Evolutionary conservation across 2,888 invertebrate species (phyloP).

Genomic region (Agrotis puta): DNA sequence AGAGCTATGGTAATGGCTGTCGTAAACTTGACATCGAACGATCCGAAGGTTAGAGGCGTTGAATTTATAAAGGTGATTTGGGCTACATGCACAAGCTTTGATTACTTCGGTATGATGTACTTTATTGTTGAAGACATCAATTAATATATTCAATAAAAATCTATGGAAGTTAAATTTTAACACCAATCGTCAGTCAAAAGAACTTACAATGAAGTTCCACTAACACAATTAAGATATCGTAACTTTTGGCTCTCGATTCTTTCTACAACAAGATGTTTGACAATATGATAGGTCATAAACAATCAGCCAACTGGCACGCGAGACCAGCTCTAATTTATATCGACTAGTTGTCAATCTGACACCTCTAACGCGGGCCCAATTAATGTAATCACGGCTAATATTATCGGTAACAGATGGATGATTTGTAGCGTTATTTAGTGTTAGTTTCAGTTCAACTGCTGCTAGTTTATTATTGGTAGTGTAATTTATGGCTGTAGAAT

Average conservation of each 20-base stretch:
- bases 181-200: not conserved
- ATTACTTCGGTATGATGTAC: not conserved
- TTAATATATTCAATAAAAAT: too few species aligned
- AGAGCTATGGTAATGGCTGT: conserved; percentile 22
- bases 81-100: not conserved
- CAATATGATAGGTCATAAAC: conserved; percentile 53
- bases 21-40: conserved; percentile 24
- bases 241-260: conserved; percentile 52
- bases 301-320: conserved; percentile 49
- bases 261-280: conserved; percentile 38
- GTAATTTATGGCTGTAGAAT: conserved; percentile 9
- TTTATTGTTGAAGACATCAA: not conserved
- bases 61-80: conserved; percentile 6
- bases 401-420: conserved; percentile 38
- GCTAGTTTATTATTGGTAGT: conserved; percentile 4
- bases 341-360: conserved; percentile 57
- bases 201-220: conserved; percentile 7
- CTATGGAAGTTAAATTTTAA: too few species aligned
- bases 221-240: conserved; percentile 49
- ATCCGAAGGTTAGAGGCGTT: conserved; percentile 20
- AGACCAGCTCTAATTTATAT: conserved; percentile 55
- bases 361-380: conserved; percentile 44
- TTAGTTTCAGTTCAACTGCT: conserved; percentile 12
- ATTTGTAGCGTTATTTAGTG: conserved; percentile 33
- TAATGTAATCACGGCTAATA: conserved; percentile 51